Evolutionary conservation across 92 coral and sea anemone genomes (phyloP), one percentile per base, ranked within the genome.

Genomic region (Porites divaricata): DNA sequence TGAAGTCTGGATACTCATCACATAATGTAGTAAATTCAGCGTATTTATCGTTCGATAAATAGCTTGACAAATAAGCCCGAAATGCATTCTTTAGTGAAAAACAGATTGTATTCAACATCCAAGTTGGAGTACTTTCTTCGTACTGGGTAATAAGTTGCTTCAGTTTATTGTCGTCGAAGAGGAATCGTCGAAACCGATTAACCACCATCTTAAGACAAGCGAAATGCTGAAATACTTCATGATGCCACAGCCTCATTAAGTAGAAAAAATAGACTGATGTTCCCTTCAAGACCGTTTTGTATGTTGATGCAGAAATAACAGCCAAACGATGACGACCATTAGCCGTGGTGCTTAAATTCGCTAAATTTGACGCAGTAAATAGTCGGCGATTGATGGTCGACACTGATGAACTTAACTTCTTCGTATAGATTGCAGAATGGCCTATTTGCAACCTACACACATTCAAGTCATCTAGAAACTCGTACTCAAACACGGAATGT

Each of bases 191-290:
- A 67, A 23, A 79, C 26, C 0, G 51, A 17, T 52, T 9, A 79
- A 67, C 52, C n/a, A 67, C 63, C 74, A 53, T 79, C 83, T 66
- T 79, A 9, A 8, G 0, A 65, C 83, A 79, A 65, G 83, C 74
- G 13, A 79, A 79, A n/a, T 22, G 0, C 20, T 28, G 16, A 50
- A 79, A 79, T 24, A 52, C 51, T 13, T 79, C 48, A 13, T 65
- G 13, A 20, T 79, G 74, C 52, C 64, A 79, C 19, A 52, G 26
- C 13, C 83, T 66, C 52, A 79, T 79, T 1, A 66, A 13, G 50
- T 79, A 79, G 52, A 65, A 79, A 25, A 79, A 14, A 6, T 0
- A 8, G 1, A 21, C 0, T 66, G 70, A 25, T 67, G 52, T 25
- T 22, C 0, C 14, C 0, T 21, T n/a, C 4, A 57, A 8, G 8